phyloP scores from a whole-genome alignment of 2,113 vertebrate species.

The Procapra przewalskii region DNA sequence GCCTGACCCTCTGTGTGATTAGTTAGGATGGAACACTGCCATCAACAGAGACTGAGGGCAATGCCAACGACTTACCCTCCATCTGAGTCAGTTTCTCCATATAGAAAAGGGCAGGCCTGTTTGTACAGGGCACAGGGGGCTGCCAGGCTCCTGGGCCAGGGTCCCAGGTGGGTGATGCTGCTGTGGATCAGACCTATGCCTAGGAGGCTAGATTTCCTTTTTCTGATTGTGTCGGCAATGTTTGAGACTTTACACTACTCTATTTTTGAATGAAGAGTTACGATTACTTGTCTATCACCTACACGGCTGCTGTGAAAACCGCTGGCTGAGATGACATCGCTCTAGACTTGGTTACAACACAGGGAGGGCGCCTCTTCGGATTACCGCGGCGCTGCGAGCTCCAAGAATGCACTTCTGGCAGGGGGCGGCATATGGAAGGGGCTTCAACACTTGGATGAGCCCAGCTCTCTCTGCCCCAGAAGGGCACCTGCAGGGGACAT shows the following conservation, averaged over 20 bases:
- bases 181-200: background rate
- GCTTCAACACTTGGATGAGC: fast-evolving
- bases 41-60: fast-evolving
- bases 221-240: fast-evolving
- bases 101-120: background rate
- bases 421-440: background rate
- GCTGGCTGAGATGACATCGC: background rate
- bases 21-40: fast-evolving
- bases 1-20: fast-evolving
- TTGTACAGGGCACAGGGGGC: fast-evolving
- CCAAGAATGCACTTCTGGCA: background rate
- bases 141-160: background rate
- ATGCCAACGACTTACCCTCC: fast-evolving
- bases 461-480: fast-evolving
- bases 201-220: fast-evolving
- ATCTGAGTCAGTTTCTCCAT: fast-evolving
- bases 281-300: background rate
- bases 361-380: background rate
- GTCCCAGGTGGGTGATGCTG: fast-evolving
- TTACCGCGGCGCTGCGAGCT: fast-evolving
- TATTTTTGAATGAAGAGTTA: fast-evolving
- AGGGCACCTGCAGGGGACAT: background rate
- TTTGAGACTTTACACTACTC: fast-evolving
- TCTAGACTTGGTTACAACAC: fast-evolving
- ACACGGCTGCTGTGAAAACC: background rate